Evolutionary conservation across 1,140 invertebrate species (phyloP), one percentile per base, ranked within the genome.

Genomic region (Fopius arisanus): DNA sequence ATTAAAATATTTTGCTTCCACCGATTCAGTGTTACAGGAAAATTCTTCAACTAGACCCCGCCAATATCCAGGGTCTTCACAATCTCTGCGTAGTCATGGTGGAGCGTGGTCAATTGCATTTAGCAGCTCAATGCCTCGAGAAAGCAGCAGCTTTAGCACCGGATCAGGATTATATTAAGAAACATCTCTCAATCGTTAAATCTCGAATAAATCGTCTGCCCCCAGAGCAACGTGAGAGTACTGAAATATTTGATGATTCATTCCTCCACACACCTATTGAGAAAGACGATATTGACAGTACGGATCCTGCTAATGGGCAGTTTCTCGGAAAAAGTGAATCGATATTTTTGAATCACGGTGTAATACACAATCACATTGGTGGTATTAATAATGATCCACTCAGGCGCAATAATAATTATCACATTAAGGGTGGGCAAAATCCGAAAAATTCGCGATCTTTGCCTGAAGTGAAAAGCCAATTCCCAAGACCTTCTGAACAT

Each of bases 81-180:
- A 99, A 99, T 86, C 89, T 98, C 3, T 98, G 97, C 88, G 97
- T 98, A 0, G 96, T 98, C 0, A 94, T 95, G 79, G 96, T 98
- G 12, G 97, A 98, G 84, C 90, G 95, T 14, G 96, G 96, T 0
- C 92, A 95, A 77, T 88, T 99, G 10, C 88, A 92, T 0, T 86
- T 92, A 54, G 97, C 97, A 0, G 94, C 96, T 70, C 90, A 92
- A 59, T 98, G 97, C 86, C 89, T 98, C 5, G 89, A 93, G 28
- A 90, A 92, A 48, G 96, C 95, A 0, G 93, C 94, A 41, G 86
- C 90, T 7, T 88, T 97, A 16, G 96, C 96, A 0, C 95, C 96
- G 0, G 89, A 92, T 71, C 96, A 98, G 83, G 94, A 96, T 78
- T 99, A 98, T 88, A 95, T 99, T 14, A 29, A 28, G 9, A 63